Evolutionary conservation across 2,113 vertebrate species (phyloP).

Genomic region (Callocephalon fimbriatum): DNA sequence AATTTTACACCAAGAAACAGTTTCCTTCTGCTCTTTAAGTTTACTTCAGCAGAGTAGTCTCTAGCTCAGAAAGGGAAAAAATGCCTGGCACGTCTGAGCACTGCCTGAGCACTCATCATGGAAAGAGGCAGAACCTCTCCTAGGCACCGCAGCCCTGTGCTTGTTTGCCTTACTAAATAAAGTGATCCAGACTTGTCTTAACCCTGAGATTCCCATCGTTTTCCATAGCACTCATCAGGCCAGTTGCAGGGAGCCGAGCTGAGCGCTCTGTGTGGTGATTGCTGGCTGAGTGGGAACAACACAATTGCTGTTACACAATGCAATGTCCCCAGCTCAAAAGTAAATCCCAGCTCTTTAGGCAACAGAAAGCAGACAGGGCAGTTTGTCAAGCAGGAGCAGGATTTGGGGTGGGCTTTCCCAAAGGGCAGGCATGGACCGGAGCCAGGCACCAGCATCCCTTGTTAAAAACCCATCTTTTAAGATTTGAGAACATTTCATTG

Average conservation of each 20-base stretch:
- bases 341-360: not conserved
- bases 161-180: conserved; percentile 46
- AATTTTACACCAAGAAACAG: conserved; percentile 1
- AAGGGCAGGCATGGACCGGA: not conserved
- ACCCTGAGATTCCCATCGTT: not conserved
- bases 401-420: not conserved
- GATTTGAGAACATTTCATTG: not conserved
- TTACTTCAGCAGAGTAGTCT: not conserved
- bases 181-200: conserved; percentile 9
- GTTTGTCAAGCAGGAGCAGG: not conserved
- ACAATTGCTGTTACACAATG: rapidly evolving
- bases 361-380: not conserved
- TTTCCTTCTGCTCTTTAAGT: not conserved
- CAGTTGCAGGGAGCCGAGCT: not conserved
- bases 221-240: not conserved
- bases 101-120: conserved; percentile 20
- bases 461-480: not conserved
- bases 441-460: not conserved
- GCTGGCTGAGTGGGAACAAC: not conserved
- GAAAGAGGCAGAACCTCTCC: conserved; percentile 38
- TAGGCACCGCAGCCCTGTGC: not conserved
- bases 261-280: rapidly evolving
- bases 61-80: conserved; percentile 52
- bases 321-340: not conserved
- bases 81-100: conserved; percentile 4